Evolutionary conservation across 2,113 vertebrate genomes (phyloP).

Genomic region (Notechis scutatus): DNA sequence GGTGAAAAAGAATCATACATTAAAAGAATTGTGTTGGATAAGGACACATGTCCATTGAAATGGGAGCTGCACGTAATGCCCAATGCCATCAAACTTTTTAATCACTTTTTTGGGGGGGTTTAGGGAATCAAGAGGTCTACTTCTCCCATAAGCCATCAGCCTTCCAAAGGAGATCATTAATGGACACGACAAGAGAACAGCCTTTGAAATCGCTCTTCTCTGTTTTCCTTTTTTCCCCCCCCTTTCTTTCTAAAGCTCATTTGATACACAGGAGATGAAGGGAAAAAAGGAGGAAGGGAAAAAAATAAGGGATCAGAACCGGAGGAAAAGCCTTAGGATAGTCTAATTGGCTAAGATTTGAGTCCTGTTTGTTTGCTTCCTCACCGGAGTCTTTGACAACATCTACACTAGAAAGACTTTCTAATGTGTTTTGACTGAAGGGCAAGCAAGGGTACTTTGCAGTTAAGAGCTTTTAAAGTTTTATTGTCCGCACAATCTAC

Average conservation of each 20-base stretch:
- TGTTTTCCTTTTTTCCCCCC: neutral
- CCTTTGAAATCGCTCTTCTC: constrained; percentile 53
- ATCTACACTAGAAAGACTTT: constrained; percentile 63
- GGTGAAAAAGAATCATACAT: neutral
- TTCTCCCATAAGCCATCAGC: constrained; percentile 39
- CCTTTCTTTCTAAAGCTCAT: constrained; percentile 42
- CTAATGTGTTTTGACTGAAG: constrained; percentile 65
- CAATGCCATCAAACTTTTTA: constrained; percentile 55
- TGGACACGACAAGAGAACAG: constrained; percentile 38
- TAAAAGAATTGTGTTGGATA: constrained; percentile 35
- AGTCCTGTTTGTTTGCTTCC: constrained; percentile 62
- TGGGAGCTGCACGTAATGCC: constrained; percentile 28
- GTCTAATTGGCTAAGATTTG: constrained; percentile 64
- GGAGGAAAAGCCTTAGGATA: constrained; percentile 59
- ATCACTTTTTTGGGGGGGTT: constrained; percentile 10
- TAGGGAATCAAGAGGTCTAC: constrained; percentile 41
- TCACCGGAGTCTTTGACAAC: constrained; percentile 65
- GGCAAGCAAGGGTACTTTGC: constrained; percentile 69
- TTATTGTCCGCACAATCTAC: neutral
- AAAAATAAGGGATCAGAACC: constrained; percentile 55
- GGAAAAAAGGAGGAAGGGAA: constrained; percentile 34
- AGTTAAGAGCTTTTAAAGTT: constrained; percentile 64
- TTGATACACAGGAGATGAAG: constrained; percentile 48
- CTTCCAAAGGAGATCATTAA: constrained; percentile 50
- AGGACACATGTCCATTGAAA: constrained; percentile 26